Base-by-base conservation (phyloP, 2,113 vertebrate species). In the Caretta caretta region DNA sequence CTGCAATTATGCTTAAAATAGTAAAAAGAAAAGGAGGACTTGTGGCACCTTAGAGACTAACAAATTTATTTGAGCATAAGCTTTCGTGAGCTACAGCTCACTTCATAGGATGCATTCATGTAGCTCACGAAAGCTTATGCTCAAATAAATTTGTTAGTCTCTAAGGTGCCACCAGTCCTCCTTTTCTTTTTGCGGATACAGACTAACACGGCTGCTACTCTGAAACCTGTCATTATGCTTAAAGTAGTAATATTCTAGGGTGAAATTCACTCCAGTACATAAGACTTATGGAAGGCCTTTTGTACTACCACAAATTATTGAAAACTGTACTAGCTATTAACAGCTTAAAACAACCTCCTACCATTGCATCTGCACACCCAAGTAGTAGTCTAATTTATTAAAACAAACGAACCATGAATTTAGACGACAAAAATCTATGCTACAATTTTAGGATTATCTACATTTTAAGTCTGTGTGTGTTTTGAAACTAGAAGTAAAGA, bases 391-490 rank as follows among this genome's bases (percentile, higher is more conserved):
- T 80, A 20, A 19, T 75, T 59, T 53, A 62, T 4, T 5, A 62
- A 22, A 56, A 75, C 17, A 69, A 4, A 13, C n/a, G 65, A 3
- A 78, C 35, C 29, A 84, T 2, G 5, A 2, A 17, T 20, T 87
- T 50, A 91, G 24, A 81, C 29, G 80, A 49, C 6, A 0, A 1
- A n/a, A 57, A 0, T 5, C 62, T 42, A 2, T 1, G n/a, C 17
- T 76, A 17, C 1, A 92, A n/a, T 8, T 31, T 78, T 0, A 0
- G n/a, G 42, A 19, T 84, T 25, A 92, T 6, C 59, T 76, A 69
- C 59, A 51, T 0, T 1, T 24, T 42, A 25, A 72, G 62, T 19
- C 59, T 0, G 0, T 10, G 69, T 22, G 35, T 87, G 54, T 48
- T 38, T 76, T 62, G 48, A 92, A 92, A 84, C 6, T 3, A 85